Evolutionary conservation across 2,888 invertebrate genomes (phyloP).

Genomic region (Nycteola revayana): DNA sequence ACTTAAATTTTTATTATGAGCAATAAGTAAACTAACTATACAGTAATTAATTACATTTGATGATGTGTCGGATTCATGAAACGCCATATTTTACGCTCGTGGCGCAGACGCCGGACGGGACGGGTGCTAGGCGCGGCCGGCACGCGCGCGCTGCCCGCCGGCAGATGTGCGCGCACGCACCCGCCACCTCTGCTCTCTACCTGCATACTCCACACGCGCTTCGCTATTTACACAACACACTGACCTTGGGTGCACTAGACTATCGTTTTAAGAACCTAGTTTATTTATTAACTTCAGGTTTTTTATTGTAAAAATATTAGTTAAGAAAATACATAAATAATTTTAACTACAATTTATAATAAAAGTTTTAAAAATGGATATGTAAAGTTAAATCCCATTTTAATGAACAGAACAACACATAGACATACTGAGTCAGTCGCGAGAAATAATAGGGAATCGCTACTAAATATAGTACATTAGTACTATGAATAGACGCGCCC

Average conservation of each 20-base stretch:
- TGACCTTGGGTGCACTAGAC: conserved; percentile 27
- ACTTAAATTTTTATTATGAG: no score
- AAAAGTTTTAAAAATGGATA: no score
- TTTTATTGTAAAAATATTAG: no score
- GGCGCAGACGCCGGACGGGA: conserved; percentile 36
- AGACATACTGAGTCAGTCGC: conserved; percentile 66
- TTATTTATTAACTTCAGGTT: no score
- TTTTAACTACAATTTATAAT: no score
- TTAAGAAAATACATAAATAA: no score
- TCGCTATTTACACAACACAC: conserved; percentile 32
- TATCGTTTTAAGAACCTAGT: not conserved
- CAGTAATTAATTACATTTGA: no score
- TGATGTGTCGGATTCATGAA: no score
- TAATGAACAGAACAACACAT: conserved; percentile 63
- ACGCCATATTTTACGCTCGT: conserved; percentile 22
- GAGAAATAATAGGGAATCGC: conserved; percentile 76
- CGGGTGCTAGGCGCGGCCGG: conserved; percentile 35
- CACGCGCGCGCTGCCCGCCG: conserved; percentile 33
- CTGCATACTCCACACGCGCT: conserved; percentile 32
- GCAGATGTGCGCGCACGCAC: conserved; percentile 67
- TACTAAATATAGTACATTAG: conserved; percentile 79
- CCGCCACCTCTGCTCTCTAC: conserved; percentile 38
- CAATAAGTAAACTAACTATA: no score
- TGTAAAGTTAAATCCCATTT: conserved; percentile 34
- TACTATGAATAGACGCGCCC: conserved; percentile 77